Conservation (phyloP, 2,797 vertebrate species). For the Gymnoscopelus braueri region DNA sequence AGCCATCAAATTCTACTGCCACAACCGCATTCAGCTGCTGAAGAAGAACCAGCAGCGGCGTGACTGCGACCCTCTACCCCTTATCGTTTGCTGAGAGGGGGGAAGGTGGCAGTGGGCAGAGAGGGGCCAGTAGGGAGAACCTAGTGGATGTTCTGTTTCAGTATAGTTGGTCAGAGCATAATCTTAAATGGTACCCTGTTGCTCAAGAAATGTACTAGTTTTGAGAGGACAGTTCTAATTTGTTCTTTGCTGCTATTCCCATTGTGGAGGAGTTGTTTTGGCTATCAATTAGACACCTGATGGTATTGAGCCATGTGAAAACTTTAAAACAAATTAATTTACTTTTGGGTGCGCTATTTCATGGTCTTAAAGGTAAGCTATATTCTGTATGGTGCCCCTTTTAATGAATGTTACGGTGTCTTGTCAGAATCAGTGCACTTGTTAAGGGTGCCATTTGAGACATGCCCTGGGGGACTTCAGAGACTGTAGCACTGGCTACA, state of each 20-base stretch:
- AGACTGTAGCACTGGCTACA: conserved; percentile 25
- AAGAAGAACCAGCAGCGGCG: conserved; percentile 84
- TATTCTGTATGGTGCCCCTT: conserved; percentile 35
- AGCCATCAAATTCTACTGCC: conserved; percentile 87
- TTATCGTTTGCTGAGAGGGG: conserved; percentile 74
- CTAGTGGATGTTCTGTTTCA: conserved; percentile 4
- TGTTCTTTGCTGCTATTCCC: conserved; percentile 25
- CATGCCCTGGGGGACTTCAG: conserved; percentile 20
- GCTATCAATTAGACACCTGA: conserved; percentile 32
- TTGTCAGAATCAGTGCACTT: conserved; percentile 41
- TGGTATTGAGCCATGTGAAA: conserved; percentile 28
- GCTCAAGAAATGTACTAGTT: conserved; percentile 47
- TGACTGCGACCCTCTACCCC: conserved; percentile 65
- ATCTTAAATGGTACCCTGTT: conserved; percentile 59
- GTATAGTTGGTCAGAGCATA: conserved; percentile 42
- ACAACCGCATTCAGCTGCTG: conserved; percentile 86
- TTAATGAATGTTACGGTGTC: conserved; percentile 24
- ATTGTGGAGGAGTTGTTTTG: conserved; percentile 14
- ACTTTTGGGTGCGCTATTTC: conserved; percentile 38
- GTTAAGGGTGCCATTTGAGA: conserved; percentile 47
- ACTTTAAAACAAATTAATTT: conserved; percentile 20
- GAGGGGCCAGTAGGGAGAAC: neutral
- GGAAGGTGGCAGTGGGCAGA: neutral
- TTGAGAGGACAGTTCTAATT: conserved; percentile 44
- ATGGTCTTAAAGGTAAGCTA: conserved; percentile 57